These are phyloP conservation scores for rat (Rattus norvegicus) DNA, from an alignment of 2,113 vertebrate species.

Conservation along the genomic window DNA sequence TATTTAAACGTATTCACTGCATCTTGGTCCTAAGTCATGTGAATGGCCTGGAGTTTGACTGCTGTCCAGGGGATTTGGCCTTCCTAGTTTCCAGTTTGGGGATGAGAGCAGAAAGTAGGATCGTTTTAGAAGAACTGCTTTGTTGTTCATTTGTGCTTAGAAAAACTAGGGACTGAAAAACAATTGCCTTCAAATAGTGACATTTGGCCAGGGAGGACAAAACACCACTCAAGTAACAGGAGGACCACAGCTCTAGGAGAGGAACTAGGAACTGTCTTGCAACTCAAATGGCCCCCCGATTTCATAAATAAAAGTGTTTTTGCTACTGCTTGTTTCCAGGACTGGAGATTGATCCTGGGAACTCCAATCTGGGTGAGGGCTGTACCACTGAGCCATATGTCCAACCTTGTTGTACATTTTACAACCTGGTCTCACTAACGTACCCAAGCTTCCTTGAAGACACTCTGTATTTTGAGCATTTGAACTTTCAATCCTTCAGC, in stretches of 20 bases:
- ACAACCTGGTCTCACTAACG: not conserved
- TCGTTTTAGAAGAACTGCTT: not conserved
- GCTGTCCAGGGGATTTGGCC: not conserved
- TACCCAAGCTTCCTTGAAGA: not conserved
- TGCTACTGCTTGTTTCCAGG: too few relatives aligned
- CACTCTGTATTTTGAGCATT: not conserved
- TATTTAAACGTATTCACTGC: not conserved
- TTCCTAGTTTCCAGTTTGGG: not conserved
- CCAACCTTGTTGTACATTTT: not conserved
- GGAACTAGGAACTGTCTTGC: not conserved
- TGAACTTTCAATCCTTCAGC: not conserved
- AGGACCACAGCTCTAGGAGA: not conserved
- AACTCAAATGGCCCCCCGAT: not conserved
- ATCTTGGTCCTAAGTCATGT: not conserved
- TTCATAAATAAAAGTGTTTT: not conserved
- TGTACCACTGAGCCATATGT: not conserved
- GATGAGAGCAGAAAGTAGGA: not conserved
- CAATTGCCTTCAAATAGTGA: not conserved
- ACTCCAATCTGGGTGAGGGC: not conserved
- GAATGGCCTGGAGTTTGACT: not conserved
- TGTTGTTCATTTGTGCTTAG: conserved; percentile 34
- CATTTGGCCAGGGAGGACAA: not conserved
- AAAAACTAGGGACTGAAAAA: conserved; percentile 24
- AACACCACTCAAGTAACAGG: not conserved
- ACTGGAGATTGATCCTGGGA: not conserved